Conservation (phyloP, 1,140 invertebrate genomes). For the Neodiprion fabricii region DNA sequence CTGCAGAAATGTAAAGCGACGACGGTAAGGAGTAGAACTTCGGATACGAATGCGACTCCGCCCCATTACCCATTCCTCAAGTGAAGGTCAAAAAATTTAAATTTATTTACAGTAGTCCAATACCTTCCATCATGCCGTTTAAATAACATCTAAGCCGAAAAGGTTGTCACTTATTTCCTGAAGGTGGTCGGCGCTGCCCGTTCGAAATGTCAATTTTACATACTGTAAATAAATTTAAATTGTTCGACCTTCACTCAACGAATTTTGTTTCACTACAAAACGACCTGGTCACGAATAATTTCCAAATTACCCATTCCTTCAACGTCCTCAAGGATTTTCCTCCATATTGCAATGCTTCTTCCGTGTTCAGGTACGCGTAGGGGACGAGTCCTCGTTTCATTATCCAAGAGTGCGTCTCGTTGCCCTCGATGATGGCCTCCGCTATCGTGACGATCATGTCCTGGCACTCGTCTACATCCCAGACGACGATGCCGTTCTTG, state of each 20-base stretch:
- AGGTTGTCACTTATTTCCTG: too few relatives aligned
- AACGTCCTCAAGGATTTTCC: slow-evolving; percentile 43
- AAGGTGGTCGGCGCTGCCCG: too few relatives aligned
- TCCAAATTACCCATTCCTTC: slow-evolving; percentile 54
- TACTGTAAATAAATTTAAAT: slow-evolving; percentile 6
- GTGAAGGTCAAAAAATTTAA: too few relatives aligned
- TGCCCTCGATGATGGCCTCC: slow-evolving; percentile 54
- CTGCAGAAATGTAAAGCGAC: slow-evolving; percentile 30
- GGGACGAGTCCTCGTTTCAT: slow-evolving; percentile 43
- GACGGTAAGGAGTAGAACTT: background rate
- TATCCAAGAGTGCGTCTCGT: slow-evolving; percentile 47
- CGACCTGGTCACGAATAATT: too few relatives aligned
- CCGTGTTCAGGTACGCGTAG: slow-evolving; percentile 50
- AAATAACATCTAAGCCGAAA: too few relatives aligned
- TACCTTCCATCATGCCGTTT: too few relatives aligned
- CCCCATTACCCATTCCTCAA: slow-evolving; percentile 40
- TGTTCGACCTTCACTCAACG: background rate
- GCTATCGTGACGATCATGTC: slow-evolving; percentile 47
- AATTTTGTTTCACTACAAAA: too few relatives aligned
- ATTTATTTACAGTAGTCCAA: too few relatives aligned
- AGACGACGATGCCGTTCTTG: slow-evolving; percentile 37
- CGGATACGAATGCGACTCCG: background rate
- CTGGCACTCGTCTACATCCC: slow-evolving; percentile 36
- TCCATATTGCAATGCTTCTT: slow-evolving; percentile 50
- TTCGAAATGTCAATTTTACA: too few relatives aligned